Base-by-base conservation (phyloP, 2,113 vertebrate species). In the Lonchura striata region DNA sequence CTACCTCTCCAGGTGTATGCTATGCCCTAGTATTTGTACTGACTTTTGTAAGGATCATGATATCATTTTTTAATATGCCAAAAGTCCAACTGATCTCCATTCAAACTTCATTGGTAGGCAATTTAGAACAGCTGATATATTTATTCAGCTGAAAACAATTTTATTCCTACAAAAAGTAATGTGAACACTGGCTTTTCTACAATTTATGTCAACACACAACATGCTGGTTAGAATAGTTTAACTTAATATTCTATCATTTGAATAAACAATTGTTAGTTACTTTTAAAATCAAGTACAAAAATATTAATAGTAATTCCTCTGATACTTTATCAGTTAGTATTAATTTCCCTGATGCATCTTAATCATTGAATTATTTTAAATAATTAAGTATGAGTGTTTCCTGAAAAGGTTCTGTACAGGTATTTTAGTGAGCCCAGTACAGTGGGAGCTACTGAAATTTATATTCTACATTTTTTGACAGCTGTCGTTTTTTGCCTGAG, bases 401-500 rank as follows among this genome's bases (percentile, higher is more conserved):
- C 42, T 72, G 44, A 71, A 61, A 50, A 91, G 13, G 59, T 78
- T 87, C 33, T 79, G 35, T 69, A 3, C 14, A 71, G 42, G 7
- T 84, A 23, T 79, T 85, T 85, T 52, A 79, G 44, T 42, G 39
- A 88, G 49, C 2, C 6, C 31, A 46, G 18, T 69, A n/a, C 33
- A 59, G 46, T 28, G 31, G 13, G 8, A 92, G 35, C 90, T 82
- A 78, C 6, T 91, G 70, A 95, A 41, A 47, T 90, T 42, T 79
- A 79, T 92, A 0, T 86, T 75, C 64, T 91, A 5, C 28, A 7
- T 84, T 91, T 94, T 94, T 88, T 22, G 69, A 74, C 88, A 99
- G 99, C 70, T 96, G 91, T 78, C 97, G 0, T 92, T 98, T 99
- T 96, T 98, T 99, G 90, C 99, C 99, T 25, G 98, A 98, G 95